These are phyloP conservation scores for Trypoxylon attenuatum DNA, from an alignment of 2,888 invertebrate species.

Conservation along the genomic window DNA sequence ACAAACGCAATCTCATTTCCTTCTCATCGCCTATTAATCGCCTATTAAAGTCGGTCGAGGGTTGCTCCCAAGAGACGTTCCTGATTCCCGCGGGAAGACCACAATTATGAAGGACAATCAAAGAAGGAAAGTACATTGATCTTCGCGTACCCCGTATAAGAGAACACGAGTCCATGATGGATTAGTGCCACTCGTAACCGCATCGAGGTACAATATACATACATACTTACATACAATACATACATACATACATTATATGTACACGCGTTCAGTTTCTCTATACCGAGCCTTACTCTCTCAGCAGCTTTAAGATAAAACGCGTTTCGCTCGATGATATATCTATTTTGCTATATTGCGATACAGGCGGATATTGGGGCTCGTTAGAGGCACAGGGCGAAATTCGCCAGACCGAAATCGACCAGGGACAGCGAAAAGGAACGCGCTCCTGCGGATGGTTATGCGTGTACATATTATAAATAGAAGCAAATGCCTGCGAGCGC, in stretches of 20 bases:
- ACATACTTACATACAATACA: not conserved
- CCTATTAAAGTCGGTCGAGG: too few species aligned
- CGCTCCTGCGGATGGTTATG: slow-evolving; percentile 28
- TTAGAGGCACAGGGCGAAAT: not conserved
- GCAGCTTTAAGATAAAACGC: not conserved
- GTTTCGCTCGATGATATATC: not conserved
- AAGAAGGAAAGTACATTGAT: slow-evolving; percentile 45
- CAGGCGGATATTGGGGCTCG: not conserved
- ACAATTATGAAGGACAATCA: slow-evolving; percentile 44
- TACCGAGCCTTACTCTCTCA: not conserved
- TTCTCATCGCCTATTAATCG: too few species aligned
- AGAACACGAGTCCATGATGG: too few species aligned
- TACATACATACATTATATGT: not conserved
- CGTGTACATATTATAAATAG: slow-evolving; percentile 53
- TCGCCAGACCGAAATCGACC: too few species aligned
- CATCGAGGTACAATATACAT: too few species aligned
- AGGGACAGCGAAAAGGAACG: too few species aligned
- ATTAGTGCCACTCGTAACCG: too few species aligned
- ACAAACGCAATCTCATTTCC: too few species aligned
- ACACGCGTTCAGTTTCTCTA: not conserved
- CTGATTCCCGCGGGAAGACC: slow-evolving; percentile 1
- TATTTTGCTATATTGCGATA: not conserved
- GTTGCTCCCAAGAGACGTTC: too few species aligned
- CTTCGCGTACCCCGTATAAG: too few species aligned
- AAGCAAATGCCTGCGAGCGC: slow-evolving; percentile 18